These are phyloP conservation scores for Vanacampus margaritifer DNA, from an alignment of 2,113 vertebrate species.

Conservation along the genomic window DNA sequence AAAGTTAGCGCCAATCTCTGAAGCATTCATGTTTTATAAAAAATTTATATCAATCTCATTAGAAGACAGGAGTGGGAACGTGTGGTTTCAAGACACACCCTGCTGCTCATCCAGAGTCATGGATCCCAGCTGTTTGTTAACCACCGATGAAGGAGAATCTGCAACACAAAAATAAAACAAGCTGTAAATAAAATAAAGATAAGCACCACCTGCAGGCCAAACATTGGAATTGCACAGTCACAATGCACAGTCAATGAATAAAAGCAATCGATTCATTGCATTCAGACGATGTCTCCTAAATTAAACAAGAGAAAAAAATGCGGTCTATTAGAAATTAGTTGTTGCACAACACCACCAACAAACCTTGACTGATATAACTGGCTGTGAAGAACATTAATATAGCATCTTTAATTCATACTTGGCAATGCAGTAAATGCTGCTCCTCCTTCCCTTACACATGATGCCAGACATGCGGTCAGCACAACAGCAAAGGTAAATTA, in stretches of 20 bases:
- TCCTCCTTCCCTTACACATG: background rate
- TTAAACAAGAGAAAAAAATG: background rate
- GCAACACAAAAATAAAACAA: slow-evolving; percentile 84
- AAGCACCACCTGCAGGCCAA: slow-evolving; percentile 69
- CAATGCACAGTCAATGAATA: slow-evolving; percentile 19
- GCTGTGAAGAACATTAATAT: background rate
- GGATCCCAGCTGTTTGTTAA: slow-evolving; percentile 99
- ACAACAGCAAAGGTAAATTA: background rate
- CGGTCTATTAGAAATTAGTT: background rate
- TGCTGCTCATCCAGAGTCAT: slow-evolving; percentile 96
- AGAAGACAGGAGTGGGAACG: slow-evolving; percentile 47
- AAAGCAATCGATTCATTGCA: background rate
- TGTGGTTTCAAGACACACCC: slow-evolving; percentile 79
- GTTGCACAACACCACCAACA: background rate
- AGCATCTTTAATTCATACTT: background rate
- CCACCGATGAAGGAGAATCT: slow-evolving; percentile 98
- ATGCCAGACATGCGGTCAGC: background rate
- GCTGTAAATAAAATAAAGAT: background rate
- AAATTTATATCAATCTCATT: no score
- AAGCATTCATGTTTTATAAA: no score
- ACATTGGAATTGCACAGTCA: slow-evolving; percentile 68
- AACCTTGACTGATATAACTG: background rate
- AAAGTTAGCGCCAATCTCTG: no score
- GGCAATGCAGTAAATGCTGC: background rate
- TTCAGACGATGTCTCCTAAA: background rate